Evolutionary conservation across 2,888 invertebrate species (phyloP).

Genomic region (Thysanoteuthis rhombus): DNA sequence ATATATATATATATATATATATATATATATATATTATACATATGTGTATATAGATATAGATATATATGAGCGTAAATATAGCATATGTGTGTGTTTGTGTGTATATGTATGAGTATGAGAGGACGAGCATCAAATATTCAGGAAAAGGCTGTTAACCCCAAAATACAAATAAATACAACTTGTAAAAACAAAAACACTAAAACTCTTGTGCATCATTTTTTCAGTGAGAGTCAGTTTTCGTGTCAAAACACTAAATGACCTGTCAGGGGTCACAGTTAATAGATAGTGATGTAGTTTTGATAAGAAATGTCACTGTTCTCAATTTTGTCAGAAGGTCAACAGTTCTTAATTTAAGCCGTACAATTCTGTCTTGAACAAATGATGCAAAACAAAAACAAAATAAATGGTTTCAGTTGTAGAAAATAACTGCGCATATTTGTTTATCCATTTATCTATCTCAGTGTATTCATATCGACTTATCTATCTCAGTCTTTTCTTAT

Average conservation of each 20-base stretch:
- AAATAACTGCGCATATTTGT: no score
- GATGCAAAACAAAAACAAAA: not conserved
- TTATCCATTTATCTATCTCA: no score
- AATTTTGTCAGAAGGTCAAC: not conserved
- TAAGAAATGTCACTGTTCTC: not conserved
- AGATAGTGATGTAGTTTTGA: not conserved
- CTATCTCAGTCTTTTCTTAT: no score
- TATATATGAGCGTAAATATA: not conserved
- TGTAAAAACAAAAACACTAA: not conserved
- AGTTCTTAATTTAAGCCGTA: not conserved
- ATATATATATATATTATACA: not conserved
- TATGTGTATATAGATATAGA: not conserved
- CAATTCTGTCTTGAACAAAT: not conserved
- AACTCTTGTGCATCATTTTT: not conserved
- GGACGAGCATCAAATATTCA: not conserved
- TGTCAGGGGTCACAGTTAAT: not conserved
- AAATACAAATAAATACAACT: not conserved
- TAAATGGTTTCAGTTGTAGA: not conserved
- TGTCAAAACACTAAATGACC: not conserved
- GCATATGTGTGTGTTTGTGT: not conserved
- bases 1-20: not conserved
- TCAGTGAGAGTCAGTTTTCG: not conserved
- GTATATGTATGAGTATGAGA: not conserved
- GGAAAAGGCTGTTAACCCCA: not conserved
- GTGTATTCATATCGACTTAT: no score